These are phyloP conservation scores for Pantherophis vulpinus DNA, from an alignment of 2,797 vertebrate species.

Conservation along the genomic window DNA sequence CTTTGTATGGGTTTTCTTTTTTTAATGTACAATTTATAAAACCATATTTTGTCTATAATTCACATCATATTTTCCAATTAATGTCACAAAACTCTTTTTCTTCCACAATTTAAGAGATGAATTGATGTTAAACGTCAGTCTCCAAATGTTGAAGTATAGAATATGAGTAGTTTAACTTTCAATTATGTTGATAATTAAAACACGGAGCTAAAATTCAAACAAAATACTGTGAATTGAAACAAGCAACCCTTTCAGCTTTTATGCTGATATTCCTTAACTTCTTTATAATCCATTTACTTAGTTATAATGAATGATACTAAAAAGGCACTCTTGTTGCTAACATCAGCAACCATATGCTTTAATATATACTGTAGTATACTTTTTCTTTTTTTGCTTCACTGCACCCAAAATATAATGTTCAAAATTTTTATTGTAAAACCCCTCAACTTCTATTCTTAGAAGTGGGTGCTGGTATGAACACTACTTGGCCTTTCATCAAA, in stretches of 20 bases:
- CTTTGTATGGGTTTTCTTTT: not conserved
- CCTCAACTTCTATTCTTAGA: conserved; percentile 37
- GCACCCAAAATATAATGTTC: conserved; percentile 25
- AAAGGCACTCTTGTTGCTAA: not conserved
- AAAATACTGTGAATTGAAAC: not conserved
- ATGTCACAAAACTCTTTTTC: not conserved
- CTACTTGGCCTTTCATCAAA: not conserved
- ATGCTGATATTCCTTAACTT: not conserved
- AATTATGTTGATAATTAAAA: not conserved
- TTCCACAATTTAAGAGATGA: not conserved
- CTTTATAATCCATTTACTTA: not conserved
- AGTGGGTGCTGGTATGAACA: conserved; percentile 19
- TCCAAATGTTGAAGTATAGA: not conserved
- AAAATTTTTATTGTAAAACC: conserved; percentile 46
- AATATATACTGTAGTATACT: not conserved
- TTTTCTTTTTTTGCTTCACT: not conserved
- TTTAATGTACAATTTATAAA: not conserved
- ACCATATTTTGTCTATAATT: not conserved
- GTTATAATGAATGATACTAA: not conserved
- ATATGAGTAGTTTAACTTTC: not conserved
- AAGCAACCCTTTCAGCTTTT: not conserved
- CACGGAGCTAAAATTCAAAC: not conserved
- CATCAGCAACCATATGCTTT: not conserved
- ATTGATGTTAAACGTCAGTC: not conserved
- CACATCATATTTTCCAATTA: not conserved